Conservation (phyloP, 1,140 invertebrate species). For the Drosophila tsacasi region DNA sequence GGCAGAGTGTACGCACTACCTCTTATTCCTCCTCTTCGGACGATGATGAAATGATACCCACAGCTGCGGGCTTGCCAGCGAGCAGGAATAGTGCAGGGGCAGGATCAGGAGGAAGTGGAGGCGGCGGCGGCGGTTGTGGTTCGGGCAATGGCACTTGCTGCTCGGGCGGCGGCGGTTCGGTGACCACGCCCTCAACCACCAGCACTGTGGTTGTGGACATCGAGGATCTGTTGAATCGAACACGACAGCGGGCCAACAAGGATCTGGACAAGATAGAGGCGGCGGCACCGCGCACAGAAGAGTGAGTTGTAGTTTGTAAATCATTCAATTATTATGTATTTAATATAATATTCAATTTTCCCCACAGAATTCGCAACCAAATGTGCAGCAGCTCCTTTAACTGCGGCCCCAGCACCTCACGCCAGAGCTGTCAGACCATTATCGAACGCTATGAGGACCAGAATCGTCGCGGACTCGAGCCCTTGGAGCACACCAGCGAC, state of each 20-base stretch:
- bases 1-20: constrained; percentile 69
- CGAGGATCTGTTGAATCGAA: constrained; percentile 88
- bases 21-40: constrained; percentile 80
- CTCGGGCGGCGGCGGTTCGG: constrained; percentile 39
- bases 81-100: constrained; percentile 31
- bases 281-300: constrained; percentile 37
- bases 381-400: constrained; percentile 86
- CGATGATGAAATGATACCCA: constrained; percentile 85
- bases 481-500: constrained; percentile 87
- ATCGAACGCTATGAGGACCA: constrained; percentile 86
- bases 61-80: constrained; percentile 50
- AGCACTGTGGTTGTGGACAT: constrained; percentile 88
- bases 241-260: constrained; percentile 41
- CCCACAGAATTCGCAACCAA: constrained; percentile 45
- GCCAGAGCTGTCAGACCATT: constrained; percentile 86
- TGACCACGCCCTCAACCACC: constrained; percentile 63
- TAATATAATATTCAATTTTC: not conserved
- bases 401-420: constrained; percentile 85
- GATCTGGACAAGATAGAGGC: constrained; percentile 65
- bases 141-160: constrained; percentile 70
- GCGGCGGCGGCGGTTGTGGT: constrained; percentile 62
- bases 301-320: constrained; percentile 37
- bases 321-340: not conserved
- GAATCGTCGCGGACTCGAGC: constrained; percentile 85
- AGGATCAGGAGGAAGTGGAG: not conserved